Conservation (phyloP, 35 echinoderm and acorn worm species). For the Amphiura filiformis region DNA sequence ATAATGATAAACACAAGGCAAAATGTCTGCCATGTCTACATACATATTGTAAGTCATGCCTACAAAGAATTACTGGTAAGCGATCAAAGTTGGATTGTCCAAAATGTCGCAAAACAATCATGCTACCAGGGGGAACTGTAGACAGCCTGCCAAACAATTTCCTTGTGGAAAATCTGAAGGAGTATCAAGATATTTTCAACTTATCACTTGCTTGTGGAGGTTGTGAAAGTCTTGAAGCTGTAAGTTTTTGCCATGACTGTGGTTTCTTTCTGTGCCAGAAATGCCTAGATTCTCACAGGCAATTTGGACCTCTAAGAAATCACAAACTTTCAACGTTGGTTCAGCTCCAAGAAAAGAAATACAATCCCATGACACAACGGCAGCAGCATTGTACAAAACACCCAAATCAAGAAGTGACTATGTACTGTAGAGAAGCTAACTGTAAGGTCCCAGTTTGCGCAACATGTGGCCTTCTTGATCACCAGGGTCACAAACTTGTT, state of each 20-base stretch:
- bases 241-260: background rate
- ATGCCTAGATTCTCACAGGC: background rate
- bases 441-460: background rate
- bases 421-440: background rate
- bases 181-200: background rate
- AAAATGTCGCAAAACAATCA: background rate
- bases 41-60: background rate
- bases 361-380: background rate
- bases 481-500: background rate
- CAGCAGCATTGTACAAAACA: background rate
- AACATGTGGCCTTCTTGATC: background rate
- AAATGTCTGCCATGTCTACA: background rate
- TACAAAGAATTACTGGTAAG: background rate
- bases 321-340: background rate
- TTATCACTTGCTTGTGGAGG: background rate
- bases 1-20: background rate
- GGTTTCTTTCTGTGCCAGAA: background rate
- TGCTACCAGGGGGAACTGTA: background rate
- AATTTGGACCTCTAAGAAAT: background rate
- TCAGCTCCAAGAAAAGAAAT: background rate
- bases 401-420: background rate
- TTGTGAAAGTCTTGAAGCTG: background rate
- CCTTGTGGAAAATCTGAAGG: background rate
- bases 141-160: background rate
- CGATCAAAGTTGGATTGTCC: background rate